Base-by-base conservation (phyloP, 2,888 invertebrate genomes). In the Scrobipalpa costella region DNA sequence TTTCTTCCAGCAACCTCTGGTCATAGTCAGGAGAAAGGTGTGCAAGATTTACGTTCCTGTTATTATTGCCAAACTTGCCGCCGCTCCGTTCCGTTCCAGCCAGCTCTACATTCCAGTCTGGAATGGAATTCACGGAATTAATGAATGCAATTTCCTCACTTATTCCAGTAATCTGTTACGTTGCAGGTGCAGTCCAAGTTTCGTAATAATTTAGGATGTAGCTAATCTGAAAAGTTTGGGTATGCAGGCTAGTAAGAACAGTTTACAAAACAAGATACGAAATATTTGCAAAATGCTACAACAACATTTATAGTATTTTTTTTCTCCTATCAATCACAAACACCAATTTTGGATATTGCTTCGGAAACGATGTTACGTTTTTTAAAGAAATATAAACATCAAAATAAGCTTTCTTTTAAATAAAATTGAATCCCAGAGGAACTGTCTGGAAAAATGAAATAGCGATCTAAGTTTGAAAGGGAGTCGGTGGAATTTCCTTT, bases 11-110 rank as follows among this genome's bases (percentile, higher is more conserved):
- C 40, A 13, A 40, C 13, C 40, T 13, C 40, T 40, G 40, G 11
- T 11, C 2, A 2, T 40, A 40, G 40, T 40, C n/a, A 19, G 50
- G 3, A 50, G 50, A 50, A 50, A 50, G 50, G 19, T 50, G 19
- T 19, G 3, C 21, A 50, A 50, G 50, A 50, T 50, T 50, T 50
- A 50, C 50, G 50, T 9, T 50, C 50, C 50, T 50, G 50, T 50
- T 50, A 50, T 50, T 50, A 50, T 50, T 50, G 19, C 50, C 50
- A 50, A 50, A 50, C 50, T 50, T 50, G 19, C 19, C n/a, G 15
- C 47, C 15, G 47, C 50, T 17, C 19, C 50, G 21, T 21, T 21
- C 15, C 17, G 19, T 50, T 50, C 50, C 19, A 19, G 11, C 21
- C 21, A 17, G 11, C 19, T 9, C 9, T 11, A 49, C 19, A 11